Base-by-base conservation (phyloP, 2,888 invertebrate species). In the Leucoma salicis region DNA sequence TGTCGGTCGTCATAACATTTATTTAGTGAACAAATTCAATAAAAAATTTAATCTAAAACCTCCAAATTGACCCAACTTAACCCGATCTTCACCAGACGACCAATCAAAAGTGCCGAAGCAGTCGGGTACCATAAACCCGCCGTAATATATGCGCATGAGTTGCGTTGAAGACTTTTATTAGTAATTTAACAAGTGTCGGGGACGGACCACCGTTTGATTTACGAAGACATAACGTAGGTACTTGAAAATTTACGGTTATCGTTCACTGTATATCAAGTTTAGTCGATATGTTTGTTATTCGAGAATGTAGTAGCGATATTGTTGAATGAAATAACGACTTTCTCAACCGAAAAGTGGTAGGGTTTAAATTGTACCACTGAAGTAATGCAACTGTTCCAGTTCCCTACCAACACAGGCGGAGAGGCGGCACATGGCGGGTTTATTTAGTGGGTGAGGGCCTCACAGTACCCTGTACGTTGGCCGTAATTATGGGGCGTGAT, bases 181-280 rank as follows among this genome's bases (percentile, higher is more conserved):
- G 75, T 74, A 80, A 80, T 82, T 77, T 80, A 84, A 83, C 82
- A 84, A 83, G 83, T 82, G 82, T 82, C 82, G 74, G 71, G 74
- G 68, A 75, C 69, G 69, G 69, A 64, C 72, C 63, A 63, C 62
- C 60, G 62, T 77, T 80, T 87, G 84, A 87, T 86, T 85, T 87
- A 87, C 74, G 66, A 57, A 62, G 68, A 75, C 82, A 78, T 81
- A 84, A 82, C 69, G 56, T 38, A 13, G 21, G 8, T 11, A 66
- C 62, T 83, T 84, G 79, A 85, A 77, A 82, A 82, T 54, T 61
- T 63, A 62, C 70, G 72, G 82, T 84, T 82, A 82, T 78, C 83
- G 82, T 82, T 77, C 78, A 79, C 79, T 74, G 71, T 78, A 77
- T 78, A 78, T 76, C 75, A 71, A 73, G 60, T 62, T 68, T 69